Conservation (phyloP, 2,797 vertebrate species). For the Siniperca obscura region DNA sequence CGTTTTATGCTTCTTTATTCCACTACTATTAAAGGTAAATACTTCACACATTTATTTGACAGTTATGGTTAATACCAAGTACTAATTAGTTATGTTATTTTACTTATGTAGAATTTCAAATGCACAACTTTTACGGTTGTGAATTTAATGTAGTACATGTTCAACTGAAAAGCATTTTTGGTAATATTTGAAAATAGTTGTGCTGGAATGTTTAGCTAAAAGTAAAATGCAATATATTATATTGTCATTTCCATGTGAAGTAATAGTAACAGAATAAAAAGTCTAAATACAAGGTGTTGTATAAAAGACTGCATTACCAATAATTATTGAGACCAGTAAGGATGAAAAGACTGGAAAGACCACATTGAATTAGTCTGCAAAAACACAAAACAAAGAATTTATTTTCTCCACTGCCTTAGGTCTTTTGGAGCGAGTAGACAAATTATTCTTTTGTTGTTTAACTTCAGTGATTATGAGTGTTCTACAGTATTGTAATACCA, state of each 20-base stretch:
- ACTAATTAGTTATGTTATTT: background rate
- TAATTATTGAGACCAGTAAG: background rate
- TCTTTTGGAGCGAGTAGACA: too few species aligned
- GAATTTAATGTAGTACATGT: background rate
- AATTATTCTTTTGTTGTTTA: too few species aligned
- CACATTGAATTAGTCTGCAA: background rate
- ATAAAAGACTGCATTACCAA: background rate
- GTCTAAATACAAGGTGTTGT: background rate
- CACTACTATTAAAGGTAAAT: background rate
- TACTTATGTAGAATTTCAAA: background rate
- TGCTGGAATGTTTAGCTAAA: background rate
- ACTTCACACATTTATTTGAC: background rate
- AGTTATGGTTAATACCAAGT: background rate
- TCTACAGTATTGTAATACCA: too few species aligned
- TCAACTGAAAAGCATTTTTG: background rate
- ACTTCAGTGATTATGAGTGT: too few species aligned
- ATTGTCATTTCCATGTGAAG: background rate
- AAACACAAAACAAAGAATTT: too few species aligned
- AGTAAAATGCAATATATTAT: background rate
- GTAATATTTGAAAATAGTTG: background rate
- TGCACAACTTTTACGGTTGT: background rate
- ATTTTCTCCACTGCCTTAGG: too few species aligned
- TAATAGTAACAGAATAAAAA: background rate
- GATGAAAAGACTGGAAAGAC: too few species aligned
- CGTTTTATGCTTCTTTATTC: background rate